Evolutionary conservation across 2,888 invertebrate genomes (phyloP).

Genomic region (Archips xylosteana): DNA sequence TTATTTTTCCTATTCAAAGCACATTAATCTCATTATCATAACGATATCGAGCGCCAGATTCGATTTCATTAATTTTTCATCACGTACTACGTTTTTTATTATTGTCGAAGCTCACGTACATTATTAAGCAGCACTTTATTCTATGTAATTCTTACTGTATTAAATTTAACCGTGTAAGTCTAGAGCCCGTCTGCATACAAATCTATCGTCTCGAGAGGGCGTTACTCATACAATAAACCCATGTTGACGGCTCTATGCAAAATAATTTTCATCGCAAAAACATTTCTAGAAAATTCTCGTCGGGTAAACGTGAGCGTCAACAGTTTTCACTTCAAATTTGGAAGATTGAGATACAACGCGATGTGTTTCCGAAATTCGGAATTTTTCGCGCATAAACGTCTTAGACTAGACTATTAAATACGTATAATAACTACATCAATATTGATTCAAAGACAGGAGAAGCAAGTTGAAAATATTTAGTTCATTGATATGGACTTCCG

Average conservation of each 20-base stretch:
- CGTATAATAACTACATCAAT: background rate
- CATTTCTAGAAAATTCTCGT: conserved; percentile 8
- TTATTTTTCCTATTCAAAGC: conserved; percentile 11
- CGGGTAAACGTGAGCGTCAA: conserved; percentile 12
- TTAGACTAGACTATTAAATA: background rate
- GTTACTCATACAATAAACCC: conserved; percentile 18
- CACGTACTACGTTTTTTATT: conserved; percentile 33
- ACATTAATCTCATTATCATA: conserved; percentile 21
- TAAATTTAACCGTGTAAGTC: conserved; percentile 38
- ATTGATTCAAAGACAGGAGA: background rate
- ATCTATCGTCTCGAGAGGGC: conserved; percentile 26
- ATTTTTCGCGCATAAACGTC: too few relatives aligned
- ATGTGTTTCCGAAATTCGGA: background rate
- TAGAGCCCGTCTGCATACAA: conserved; percentile 41
- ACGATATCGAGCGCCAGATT: background rate
- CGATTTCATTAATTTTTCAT: conserved; percentile 30
- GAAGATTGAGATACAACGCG: background rate
- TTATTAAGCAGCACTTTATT: conserved; percentile 38
- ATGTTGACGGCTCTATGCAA: conserved; percentile 33
- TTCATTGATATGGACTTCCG: too few relatives aligned
- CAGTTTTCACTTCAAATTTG: conserved; percentile 19
- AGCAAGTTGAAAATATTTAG: too few relatives aligned
- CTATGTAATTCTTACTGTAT: conserved; percentile 37
- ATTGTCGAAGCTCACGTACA: conserved; percentile 28
- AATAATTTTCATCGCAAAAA: conserved; percentile 20